Base-by-base conservation (phyloP, 2,888 invertebrate genomes). In the Hirtodrosophila alboralis region DNA sequence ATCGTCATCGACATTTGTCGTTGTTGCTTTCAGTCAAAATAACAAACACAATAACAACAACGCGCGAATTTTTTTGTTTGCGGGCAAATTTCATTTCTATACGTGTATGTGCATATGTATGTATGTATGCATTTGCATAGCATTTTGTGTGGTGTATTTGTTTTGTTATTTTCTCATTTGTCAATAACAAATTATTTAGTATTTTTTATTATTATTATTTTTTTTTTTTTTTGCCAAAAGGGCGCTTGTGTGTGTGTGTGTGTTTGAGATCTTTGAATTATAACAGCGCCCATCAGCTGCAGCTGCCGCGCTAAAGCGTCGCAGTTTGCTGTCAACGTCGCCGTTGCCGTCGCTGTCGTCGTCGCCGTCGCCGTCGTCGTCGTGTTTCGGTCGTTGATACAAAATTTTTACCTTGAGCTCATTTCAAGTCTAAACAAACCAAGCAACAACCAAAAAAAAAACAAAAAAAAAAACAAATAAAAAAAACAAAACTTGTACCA, bases 331-430 rank as follows among this genome's bases (percentile, higher is more conserved):
- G 60, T 28, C 31, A 14, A 8, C 28, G 47, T 62, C 57, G 49
- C 37, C 12, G 48, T 37, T 44, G 10, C 10, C 31, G 40, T 53
- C 66, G 33, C 47, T 23, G 58, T 4, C 34, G 48, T 26, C 52
- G 59, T 14, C 43, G 69, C 45, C 13, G 59, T 14, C 16, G 51
- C 23, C 40, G 56, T 37, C 52, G 53, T 43, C 44, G 38, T 41
- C 69, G 67, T 56, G 71, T 62, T 71, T 60, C 66, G 74, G 71
- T 76, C 74, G 80, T 76, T 76, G 68, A 79, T 76, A 79, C 65
- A 77, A 67, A 49, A 64, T 64, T 68, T 64, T 75, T 81, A 81
- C 80, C 80, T 81, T 81, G 80, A 77, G 78, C 84, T 68, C 84
- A 84, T 84, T 84, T 84, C 62, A 81, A 81, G 77, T 84, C 78